These are phyloP conservation scores for Tortricodes alternella DNA, from an alignment of 2,888 invertebrate species.

Conservation along the genomic window DNA sequence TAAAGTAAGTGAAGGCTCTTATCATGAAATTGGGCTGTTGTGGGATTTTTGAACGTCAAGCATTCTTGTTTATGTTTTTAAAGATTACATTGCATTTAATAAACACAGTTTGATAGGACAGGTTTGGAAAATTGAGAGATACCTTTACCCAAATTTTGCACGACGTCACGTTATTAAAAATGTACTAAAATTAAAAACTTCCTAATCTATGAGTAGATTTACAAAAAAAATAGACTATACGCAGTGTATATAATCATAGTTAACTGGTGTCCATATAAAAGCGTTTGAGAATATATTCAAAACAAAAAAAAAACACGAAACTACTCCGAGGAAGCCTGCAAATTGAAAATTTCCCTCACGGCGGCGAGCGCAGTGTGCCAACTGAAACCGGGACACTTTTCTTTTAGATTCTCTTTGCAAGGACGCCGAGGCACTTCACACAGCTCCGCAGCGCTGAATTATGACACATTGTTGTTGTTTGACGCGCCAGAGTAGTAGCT, in stretches of 20 bases:
- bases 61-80: not conserved
- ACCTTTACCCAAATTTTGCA: no score
- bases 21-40: not conserved
- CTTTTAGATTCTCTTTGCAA: constrained; percentile 36
- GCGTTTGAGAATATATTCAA: constrained; percentile 11
- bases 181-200: no score
- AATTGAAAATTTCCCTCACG: constrained; percentile 32
- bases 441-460: constrained; percentile 49
- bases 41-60: not conserved
- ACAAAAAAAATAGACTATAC: no score
- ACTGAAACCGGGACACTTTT: constrained; percentile 40
- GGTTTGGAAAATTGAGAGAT: no score
- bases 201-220: no score
- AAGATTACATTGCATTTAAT: no score
- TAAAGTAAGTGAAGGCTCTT: not conserved
- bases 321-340: constrained; percentile 16
- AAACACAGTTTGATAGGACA: no score
- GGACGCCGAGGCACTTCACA: constrained; percentile 14
- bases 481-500: constrained; percentile 44
- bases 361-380: constrained; percentile 11
- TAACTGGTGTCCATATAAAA: not conserved
- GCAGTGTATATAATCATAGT: no score
- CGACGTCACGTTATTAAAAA: no score
- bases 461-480: constrained; percentile 57
- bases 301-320: constrained; percentile 12